These are phyloP conservation scores for Psittacula derbiana DNA, from an alignment of 2,797 vertebrate species.

Conservation along the genomic window DNA sequence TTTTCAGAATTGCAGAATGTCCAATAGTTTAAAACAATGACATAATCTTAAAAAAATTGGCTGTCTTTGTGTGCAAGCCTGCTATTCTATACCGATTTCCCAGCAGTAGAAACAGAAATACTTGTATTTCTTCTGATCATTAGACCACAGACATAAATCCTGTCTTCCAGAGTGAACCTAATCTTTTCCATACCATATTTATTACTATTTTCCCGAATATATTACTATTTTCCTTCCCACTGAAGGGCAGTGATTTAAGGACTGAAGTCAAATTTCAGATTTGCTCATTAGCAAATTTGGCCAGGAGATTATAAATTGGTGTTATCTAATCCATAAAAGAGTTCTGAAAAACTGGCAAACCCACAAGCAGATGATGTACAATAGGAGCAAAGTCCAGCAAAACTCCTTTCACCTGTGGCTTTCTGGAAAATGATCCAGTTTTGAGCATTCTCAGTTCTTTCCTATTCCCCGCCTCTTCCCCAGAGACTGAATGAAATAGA, in stretches of 20 bases:
- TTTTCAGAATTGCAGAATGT: not conserved
- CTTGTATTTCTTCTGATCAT: not conserved
- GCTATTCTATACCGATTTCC: not conserved
- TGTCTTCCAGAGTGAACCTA: not conserved
- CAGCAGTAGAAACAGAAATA: not conserved
- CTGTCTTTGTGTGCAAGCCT: not conserved
- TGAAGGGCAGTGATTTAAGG: not conserved
- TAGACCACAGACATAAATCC: not conserved
- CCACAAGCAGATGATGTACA: not conserved
- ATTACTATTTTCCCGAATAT: not conserved
- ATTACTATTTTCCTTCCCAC: not conserved
- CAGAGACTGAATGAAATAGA: not conserved
- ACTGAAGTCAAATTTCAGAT: not conserved
- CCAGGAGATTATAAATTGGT: not conserved
- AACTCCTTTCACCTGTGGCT: not conserved
- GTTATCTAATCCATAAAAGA: not conserved
- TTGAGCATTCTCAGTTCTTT: not conserved
- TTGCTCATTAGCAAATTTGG: not conserved
- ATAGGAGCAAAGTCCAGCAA: not conserved
- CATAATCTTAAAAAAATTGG: not conserved
- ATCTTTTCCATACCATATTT: not conserved
- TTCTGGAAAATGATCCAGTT: not conserved
- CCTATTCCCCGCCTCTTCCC: not conserved
- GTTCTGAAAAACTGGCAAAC: not conserved
- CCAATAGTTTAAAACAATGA: not conserved